Percentiles rank a stretch among this genome's conserved stretches.
Conservation (phyloP, 2,113 vertebrate genomes). For the Bos javanicus region DNA sequence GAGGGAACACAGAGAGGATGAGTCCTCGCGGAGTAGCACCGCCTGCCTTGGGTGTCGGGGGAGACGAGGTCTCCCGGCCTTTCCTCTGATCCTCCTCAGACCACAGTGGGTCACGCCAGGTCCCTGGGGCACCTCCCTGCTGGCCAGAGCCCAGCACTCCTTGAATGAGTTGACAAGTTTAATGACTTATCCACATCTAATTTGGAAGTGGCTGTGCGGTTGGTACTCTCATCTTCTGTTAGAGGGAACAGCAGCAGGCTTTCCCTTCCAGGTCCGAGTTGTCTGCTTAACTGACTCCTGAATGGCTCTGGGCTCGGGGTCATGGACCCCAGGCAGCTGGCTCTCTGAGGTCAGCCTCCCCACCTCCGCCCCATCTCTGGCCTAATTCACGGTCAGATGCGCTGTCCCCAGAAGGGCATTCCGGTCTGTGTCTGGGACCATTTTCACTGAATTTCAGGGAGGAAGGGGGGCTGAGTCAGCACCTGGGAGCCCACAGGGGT, state of each 20-base stretch:
- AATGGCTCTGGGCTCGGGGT: fast-evolving
- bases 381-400: not conserved
- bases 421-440: not conserved
- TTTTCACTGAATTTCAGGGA: not conserved
- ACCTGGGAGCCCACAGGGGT: not conserved
- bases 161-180: not conserved
- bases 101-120: not conserved
- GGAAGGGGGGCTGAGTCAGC: not conserved
- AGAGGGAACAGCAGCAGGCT: fast-evolving
- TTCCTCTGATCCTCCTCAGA: not conserved
- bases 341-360: not conserved
- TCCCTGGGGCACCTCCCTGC: fast-evolving
- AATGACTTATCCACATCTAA: not conserved
- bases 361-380: fast-evolving
- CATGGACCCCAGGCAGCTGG: too few species aligned
- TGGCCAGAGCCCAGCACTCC: not conserved
- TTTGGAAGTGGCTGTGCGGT: not conserved
- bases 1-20: fast-evolving
- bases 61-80: fast-evolving
- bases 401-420: not conserved
- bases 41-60: fast-evolving
- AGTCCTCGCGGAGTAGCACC: fast-evolving
- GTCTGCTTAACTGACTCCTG: fast-evolving
- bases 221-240: not conserved
- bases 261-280: not conserved